Conservation (phyloP, 2,797 vertebrate genomes). For the Chelon auratus region DNA sequence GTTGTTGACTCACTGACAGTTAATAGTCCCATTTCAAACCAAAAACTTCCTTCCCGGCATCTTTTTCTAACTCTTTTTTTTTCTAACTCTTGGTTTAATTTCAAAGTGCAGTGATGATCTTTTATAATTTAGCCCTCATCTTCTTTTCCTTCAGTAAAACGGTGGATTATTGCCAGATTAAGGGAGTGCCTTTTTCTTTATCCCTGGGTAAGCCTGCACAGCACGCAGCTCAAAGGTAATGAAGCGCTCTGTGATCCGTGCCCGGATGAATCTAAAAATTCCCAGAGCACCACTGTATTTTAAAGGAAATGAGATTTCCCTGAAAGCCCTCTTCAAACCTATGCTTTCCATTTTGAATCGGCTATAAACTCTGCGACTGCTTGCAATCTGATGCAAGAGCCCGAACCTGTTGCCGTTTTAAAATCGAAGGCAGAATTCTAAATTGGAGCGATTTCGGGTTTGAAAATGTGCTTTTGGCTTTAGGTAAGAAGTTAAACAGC, state of each 20-base stretch:
- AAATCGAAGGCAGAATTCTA: neutral
- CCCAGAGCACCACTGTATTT: slow-evolving; percentile 74
- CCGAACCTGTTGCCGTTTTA: slow-evolving; percentile 50
- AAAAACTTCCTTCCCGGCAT: slow-evolving; percentile 36
- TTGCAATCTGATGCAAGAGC: slow-evolving; percentile 22
- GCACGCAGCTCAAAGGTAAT: slow-evolving; percentile 83
- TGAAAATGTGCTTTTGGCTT: neutral
- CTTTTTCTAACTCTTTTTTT: slow-evolving; percentile 16
- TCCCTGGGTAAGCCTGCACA: slow-evolving; percentile 82
- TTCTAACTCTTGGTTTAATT: slow-evolving; percentile 50
- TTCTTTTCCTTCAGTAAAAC: slow-evolving; percentile 79
- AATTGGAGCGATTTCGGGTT: neutral
- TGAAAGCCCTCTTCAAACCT: slow-evolving; percentile 59
- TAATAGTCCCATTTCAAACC: slow-evolving; percentile 34
- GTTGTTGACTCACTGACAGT: slow-evolving; percentile 11
- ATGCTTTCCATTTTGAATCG: slow-evolving; percentile 58
- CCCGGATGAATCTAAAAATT: slow-evolving; percentile 77
- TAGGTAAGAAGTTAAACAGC: neutral
- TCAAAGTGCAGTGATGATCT: slow-evolving; percentile 67
- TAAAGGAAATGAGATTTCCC: slow-evolving; percentile 73
- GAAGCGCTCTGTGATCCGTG: slow-evolving; percentile 79
- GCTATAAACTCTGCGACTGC: slow-evolving; percentile 25
- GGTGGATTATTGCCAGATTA: slow-evolving; percentile 88
- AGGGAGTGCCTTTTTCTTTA: slow-evolving; percentile 85
- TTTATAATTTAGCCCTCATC: slow-evolving; percentile 79